Percentiles rank a stretch among this genome's conserved stretches.
phyloP scores from a whole-genome alignment of 2,113 vertebrate species.

The Cyphomyrus discorhynchus region DNA sequence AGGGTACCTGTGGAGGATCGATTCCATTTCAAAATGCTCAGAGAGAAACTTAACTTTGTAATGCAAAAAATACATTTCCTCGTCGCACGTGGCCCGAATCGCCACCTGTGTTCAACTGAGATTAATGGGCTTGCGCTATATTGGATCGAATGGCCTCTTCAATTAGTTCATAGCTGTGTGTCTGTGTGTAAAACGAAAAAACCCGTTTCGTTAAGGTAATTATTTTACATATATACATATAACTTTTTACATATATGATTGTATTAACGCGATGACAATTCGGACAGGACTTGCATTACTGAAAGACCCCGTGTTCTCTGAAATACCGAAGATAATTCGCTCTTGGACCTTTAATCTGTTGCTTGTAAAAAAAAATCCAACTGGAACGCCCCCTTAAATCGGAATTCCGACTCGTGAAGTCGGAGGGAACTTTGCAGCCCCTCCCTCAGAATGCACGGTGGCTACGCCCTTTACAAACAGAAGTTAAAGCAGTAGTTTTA shows the following conservation, averaged over 20 bases:
- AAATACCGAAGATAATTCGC: not conserved
- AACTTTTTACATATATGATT: not conserved
- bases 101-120: not conserved
- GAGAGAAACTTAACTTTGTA: not conserved
- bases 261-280: not conserved
- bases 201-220: not conserved
- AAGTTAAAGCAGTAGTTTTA: too few species aligned
- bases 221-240: too few species aligned
- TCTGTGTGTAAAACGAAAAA: not conserved
- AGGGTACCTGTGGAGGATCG: not conserved
- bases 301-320: not conserved
- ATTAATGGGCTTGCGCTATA: not conserved
- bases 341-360: not conserved
- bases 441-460: too few species aligned
- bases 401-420: too few species aligned
- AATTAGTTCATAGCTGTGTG: not conserved
- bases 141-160: not conserved
- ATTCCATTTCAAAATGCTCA: not conserved
- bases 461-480: too few species aligned
- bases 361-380: not conserved
- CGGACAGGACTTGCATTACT: not conserved
- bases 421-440: not conserved
- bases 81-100: not conserved
- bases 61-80: not conserved
- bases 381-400: too few species aligned